phyloP scores from a whole-genome alignment of 2,888 invertebrate species.

The Litoditis marina region DNA sequence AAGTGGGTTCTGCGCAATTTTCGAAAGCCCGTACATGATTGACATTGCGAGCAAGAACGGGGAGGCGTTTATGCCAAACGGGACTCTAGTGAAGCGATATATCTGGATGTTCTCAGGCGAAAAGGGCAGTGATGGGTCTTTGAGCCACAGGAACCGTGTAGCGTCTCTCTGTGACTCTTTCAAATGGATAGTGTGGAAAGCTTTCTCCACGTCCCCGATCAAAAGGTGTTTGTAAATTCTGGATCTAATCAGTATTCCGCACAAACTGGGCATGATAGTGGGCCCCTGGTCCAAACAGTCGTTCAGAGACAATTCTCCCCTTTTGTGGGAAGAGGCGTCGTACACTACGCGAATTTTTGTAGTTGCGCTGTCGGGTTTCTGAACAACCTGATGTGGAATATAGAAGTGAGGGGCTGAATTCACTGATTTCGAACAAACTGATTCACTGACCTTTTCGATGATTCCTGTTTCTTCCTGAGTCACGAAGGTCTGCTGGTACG shows the following conservation, averaged over 20 bases:
- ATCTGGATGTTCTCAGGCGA: conserved; percentile 23
- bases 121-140: conserved; percentile 16
- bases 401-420: conserved; percentile 25
- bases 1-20: no score
- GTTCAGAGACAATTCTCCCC: conserved; percentile 23
- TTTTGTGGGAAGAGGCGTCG: conserved; percentile 27
- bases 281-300: conserved; percentile 30
- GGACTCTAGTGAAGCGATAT: conserved; percentile 29
- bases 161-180: conserved; percentile 23
- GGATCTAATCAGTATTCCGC: conserved; percentile 29
- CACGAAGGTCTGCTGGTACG: conserved; percentile 13
- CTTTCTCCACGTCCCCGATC: conserved; percentile 39
- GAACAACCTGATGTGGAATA: conserved; percentile 32
- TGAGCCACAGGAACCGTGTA: conserved; percentile 33
- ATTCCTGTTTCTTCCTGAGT: conserved; percentile 21
- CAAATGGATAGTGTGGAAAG: conserved; percentile 38
- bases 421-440: background rate
- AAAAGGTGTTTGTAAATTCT: conserved; percentile 16
- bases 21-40: conserved; percentile 20
- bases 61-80: conserved; percentile 30
- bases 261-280: conserved; percentile 21
- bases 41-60: conserved; percentile 31
- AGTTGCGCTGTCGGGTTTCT: conserved; percentile 22
- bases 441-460: conserved; percentile 23
- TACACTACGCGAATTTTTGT: conserved; percentile 41